Base-by-base conservation (phyloP, 2,888 invertebrate species). In the Drosophila robusta region DNA sequence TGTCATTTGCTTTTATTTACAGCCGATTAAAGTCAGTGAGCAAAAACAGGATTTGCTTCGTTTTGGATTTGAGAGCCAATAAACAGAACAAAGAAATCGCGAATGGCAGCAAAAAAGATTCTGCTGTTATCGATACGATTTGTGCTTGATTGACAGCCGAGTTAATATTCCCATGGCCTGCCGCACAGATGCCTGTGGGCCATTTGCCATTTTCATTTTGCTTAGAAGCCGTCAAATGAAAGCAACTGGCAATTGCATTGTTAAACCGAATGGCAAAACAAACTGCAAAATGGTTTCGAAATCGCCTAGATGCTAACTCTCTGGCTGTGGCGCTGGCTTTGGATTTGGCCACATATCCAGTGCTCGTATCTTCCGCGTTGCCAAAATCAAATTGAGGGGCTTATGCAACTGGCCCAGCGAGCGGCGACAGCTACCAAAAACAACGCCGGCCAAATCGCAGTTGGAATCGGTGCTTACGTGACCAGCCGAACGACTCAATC, bases 381-480 rank as follows among this genome's bases (percentile, higher is more conserved):
- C 80, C 80, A 80, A 80, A 83, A 83, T 77, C 71, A 83, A 83
- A 80, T 73, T 74, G 69, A 63, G 73, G 60, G 54, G 77, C 78
- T 80, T 83, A 83, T 77, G 71, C 74, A 80, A 80, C 70, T 57
- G 61, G 76, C 64, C 71, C 80, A 65, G 76, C 66, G 52, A 60
- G 34, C 52, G 52, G 22, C 45, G 63, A 29, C 63, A 70, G 26
- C 61, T 38, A 34, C 50, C 36, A 34, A 49, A 50, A 60, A 51
- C 42, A 73, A 63, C 56, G 55, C 47, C 42, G 63, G 36, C 52
- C 68, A 73, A 73, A 68, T 77, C 64, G 69, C 60, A 66, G 71
- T 71, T 65, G 62, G 68, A 80, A 76, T 77, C 68, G 78, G 61
- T 78, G 85, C 85, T 82, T 82, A 82, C 85, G 81, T 82, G 81